A percentile compares a stretch with the other conserved stretches of the same genome.
phyloP scores from a whole-genome alignment of 1,140 invertebrate species.

The Saxidomus purpurata region DNA sequence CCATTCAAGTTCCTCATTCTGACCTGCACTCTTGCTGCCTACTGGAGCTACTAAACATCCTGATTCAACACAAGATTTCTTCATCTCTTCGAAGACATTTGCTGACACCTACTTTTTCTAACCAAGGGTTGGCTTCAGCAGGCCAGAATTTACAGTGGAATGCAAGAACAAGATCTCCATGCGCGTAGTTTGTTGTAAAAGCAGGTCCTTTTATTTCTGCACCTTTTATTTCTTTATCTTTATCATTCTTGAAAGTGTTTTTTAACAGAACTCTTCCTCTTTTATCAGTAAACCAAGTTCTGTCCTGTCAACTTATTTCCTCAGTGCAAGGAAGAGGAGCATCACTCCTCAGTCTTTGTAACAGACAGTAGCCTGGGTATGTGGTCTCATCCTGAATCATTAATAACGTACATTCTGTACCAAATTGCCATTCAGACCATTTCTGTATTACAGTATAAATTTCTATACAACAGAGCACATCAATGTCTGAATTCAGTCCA shows the following conservation, averaged over 20 bases:
- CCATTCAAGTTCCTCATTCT: not conserved
- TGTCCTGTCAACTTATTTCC: not conserved
- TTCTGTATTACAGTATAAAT: not conserved
- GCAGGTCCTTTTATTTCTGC: not conserved
- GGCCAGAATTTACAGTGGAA: not conserved
- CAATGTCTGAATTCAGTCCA: not conserved
- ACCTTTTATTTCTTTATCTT: no score
- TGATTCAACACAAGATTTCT: not conserved
- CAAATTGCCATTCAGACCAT: not conserved
- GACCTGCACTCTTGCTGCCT: not conserved
- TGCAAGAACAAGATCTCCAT: not conserved
- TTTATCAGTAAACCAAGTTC: not conserved
- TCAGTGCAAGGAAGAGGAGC: not conserved
- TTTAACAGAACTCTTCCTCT: not conserved
- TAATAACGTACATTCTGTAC: not conserved
- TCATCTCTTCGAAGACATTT: not conserved
- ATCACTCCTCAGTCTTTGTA: not conserved
- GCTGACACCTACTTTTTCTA: not conserved
- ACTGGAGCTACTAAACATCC: slow-evolving; percentile 27
- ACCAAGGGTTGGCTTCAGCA: not conserved
- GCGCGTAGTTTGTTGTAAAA: not conserved
- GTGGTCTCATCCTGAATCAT: not conserved
- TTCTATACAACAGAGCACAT: not conserved
- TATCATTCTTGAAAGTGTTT: not conserved
- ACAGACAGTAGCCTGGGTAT: not conserved